Evolutionary conservation across 2,797 vertebrate species (phyloP).

Genomic region (Coendou prehensilis): DNA sequence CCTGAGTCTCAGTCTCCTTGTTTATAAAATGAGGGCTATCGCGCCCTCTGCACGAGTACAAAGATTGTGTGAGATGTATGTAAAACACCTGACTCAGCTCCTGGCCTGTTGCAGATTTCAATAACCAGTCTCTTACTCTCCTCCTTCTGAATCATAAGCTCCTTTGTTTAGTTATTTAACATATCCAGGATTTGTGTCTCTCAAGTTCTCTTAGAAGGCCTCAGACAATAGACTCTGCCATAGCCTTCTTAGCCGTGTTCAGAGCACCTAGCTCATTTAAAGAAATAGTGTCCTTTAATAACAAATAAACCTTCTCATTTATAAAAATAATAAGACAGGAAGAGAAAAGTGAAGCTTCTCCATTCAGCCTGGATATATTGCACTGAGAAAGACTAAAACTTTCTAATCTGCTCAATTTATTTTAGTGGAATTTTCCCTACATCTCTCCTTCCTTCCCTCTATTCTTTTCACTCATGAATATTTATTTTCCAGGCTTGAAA

Average conservation of each 20-base stretch:
- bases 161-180: slow-evolving; percentile 36
- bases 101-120: not conserved
- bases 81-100: slow-evolving; percentile 9
- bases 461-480: slow-evolving; percentile 27
- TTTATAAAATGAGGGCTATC: slow-evolving; percentile 26
- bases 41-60: not conserved
- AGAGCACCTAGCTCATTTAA: slow-evolving; percentile 56
- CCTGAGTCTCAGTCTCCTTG: not conserved
- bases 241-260: not conserved
- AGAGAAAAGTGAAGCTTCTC: slow-evolving; percentile 46
- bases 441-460: not conserved
- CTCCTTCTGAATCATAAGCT: not conserved
- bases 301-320: slow-evolving; percentile 64
- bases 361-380: not conserved
- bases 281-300: slow-evolving; percentile 69
- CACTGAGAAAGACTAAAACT: slow-evolving; percentile 22
- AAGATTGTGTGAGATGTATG: not conserved
- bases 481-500: slow-evolving; percentile 55
- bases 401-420: slow-evolving; percentile 45
- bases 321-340: slow-evolving; percentile 25
- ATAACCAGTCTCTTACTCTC: not conserved
- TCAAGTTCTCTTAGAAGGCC: slow-evolving; percentile 59
- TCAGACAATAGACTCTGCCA: slow-evolving; percentile 3
- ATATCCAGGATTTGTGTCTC: slow-evolving; percentile 21
- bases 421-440: slow-evolving; percentile 25